A percentile compares a stretch with the other conserved stretches of the same genome.
These are phyloP conservation scores for Sorex maritimensis DNA, from an alignment of 2,797 vertebrate genomes.

Conservation along the genomic window DNA sequence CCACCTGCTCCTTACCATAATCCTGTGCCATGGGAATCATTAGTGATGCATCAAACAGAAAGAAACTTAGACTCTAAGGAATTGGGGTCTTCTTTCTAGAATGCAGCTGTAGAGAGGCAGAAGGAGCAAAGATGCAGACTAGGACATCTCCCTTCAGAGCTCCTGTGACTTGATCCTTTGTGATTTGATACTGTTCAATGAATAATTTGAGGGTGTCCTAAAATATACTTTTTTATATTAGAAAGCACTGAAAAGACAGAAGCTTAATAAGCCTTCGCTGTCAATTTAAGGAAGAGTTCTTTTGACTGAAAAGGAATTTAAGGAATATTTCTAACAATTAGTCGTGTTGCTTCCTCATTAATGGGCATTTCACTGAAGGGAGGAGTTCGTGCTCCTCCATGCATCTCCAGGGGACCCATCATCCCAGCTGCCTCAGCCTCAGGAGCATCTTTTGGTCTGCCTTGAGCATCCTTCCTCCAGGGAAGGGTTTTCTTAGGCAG, in stretches of 20 bases:
- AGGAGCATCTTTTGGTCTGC: background rate
- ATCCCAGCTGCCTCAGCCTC: background rate
- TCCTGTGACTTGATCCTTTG: background rate
- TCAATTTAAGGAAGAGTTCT: background rate
- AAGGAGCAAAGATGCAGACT: background rate
- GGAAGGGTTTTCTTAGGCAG: conserved; percentile 76
- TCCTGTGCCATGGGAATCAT: background rate
- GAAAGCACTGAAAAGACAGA: background rate
- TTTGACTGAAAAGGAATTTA: background rate
- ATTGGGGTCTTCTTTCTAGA: background rate
- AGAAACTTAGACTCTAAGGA: background rate
- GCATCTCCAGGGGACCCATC: background rate
- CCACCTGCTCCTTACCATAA: background rate
- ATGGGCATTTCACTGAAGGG: background rate
- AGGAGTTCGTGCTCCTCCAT: background rate
- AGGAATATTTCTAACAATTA: background rate
- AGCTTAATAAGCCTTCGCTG: background rate
- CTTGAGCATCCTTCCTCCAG: conserved; percentile 67
- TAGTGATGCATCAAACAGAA: background rate
- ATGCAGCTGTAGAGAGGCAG: background rate
- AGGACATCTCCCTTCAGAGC: background rate
- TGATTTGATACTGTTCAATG: background rate
- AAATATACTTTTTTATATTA: background rate
- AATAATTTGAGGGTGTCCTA: background rate
- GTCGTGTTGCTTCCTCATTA: background rate